Base-by-base conservation (phyloP, 1,140 invertebrate genomes). In the Dreissena rostriformis region DNA sequence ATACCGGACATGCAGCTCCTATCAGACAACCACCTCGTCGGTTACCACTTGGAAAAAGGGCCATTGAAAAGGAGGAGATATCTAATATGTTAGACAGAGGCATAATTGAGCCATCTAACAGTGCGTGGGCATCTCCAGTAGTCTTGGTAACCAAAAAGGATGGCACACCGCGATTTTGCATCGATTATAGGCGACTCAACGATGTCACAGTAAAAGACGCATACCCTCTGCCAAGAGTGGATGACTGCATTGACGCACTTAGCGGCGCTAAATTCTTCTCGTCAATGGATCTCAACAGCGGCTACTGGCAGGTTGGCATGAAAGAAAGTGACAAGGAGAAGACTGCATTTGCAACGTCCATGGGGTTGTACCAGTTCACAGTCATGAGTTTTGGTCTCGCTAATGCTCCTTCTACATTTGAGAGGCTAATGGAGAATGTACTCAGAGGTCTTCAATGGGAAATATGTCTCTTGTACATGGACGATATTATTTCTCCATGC, bases 161-260 rank as follows among this genome's bases (percentile, higher is more conserved):
- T 8, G 71, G 52, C 77, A 29, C 77, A 66, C 14, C 39, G 77
- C 39, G 39, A 8, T 39, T 39, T 39, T 39, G 49, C 49, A 68
- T 39, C 11, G 78, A 81, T 51, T 81, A 71, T 22, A 28, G 68
- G n/a, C 10, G 68, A 39, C 51, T 71, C n/a, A 71, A 71, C 51
- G 68, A 26, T 12, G n/a, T 22, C 0, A 71, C 68, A n/a, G 51
- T 71, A 28, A 71, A 71, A 39, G 68, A 71, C 68, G 68, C 68
- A 28, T 71, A 71, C 28, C 68, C 68, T 28, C 28, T 71, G 17
- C 22, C 68, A 71, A 71, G 68, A 39, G 29, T 71, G 51, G 52
- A 51, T 53, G 39, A 74, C 57, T 24, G 57, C 29, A 19, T 74
- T 24, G 72, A 74, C 24, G 39, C 72, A 74, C 57, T 74, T 17